Evolutionary conservation across 2,888 invertebrate species (phyloP), one percentile per base, ranked within the genome.

Genomic region (Exephanes ischioxanthus): DNA sequence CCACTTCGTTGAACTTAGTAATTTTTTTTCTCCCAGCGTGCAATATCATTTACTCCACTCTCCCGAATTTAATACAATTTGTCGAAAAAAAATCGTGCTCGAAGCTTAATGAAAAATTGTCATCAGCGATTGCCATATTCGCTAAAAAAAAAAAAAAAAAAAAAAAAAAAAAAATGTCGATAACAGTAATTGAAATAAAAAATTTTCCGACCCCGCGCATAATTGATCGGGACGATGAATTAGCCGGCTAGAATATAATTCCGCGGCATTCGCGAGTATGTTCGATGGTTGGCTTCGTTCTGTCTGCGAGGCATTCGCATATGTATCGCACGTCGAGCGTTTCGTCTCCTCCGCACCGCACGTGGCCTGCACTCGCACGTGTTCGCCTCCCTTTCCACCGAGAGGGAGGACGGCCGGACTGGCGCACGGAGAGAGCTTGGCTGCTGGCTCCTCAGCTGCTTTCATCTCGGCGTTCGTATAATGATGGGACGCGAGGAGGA

Each of bases 311-410:
- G 3, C 61, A 2, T 6, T 61, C 19, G 61, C 22, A 30, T 30
- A 30, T 61, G 30, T 30, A 26, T 9, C 16, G 22, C 22, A 19
- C 9, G 71, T 55, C 11, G 51, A 55, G 53, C 55, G 41, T 51
- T 70, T 73, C 53, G 70, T 71, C 63, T 55, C 53, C 51, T 45
- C 51, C 63, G 75, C 41, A 53, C 61, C 71, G 84, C 84, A 84
- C 84, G 84, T 84, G 84, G 84, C 75, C 11, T 37, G 61, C 70
- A 76, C 70, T 76, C 80, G 79, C 80, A 80, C 84, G 80, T 80
- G 84, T 84, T 68, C 75, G 19, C 63, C 48, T 84, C 75, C 80
- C 80, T 75, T 71, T 63, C 79, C 70, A 63, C 41, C 80, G 66
- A n/a, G 63, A 75, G 75, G 63, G 66, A 73, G 71, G 71, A 63